A percentile compares a stretch with the other conserved stretches of the same genome.
Evolutionary conservation across 2,797 vertebrate species (phyloP).

Genomic region (Decapterus maruadsi): DNA sequence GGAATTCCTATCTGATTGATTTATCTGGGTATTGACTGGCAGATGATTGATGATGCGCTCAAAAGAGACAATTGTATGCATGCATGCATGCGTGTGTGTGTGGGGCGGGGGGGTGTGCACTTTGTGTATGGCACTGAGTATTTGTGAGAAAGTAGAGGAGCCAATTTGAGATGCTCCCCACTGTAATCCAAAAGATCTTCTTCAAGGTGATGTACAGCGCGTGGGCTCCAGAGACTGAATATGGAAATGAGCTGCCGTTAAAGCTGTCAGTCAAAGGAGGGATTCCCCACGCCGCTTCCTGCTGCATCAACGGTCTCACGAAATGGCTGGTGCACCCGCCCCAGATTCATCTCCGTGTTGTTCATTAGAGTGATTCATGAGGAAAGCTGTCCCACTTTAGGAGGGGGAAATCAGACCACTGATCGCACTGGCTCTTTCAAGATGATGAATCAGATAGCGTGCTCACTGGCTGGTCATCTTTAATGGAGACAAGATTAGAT

Average conservation of each 20-base stretch:
- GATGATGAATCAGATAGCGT: conserved; percentile 44
- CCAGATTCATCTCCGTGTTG: conserved; percentile 49
- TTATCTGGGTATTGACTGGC: conserved; percentile 70
- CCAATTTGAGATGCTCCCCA: background rate
- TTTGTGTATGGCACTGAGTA: conserved; percentile 28
- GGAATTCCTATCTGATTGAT: conserved; percentile 78
- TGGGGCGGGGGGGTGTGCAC: background rate
- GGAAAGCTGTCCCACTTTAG: conserved; percentile 33
- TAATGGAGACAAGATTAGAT: conserved; percentile 6
- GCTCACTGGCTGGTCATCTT: conserved; percentile 5
- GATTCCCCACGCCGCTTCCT: conserved; percentile 14
- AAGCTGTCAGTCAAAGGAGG: conserved; percentile 51
- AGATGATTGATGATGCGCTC: conserved; percentile 68
- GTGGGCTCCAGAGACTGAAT: conserved; percentile 25
- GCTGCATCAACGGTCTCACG: conserved; percentile 18
- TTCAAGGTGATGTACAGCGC: conserved; percentile 26
- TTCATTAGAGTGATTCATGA: conserved; percentile 47
- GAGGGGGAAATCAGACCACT: conserved; percentile 16
- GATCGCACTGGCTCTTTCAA: conserved; percentile 29
- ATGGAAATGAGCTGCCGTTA: conserved; percentile 57
- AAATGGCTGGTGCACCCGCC: conserved; percentile 19
- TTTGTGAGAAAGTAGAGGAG: conserved; percentile 24
- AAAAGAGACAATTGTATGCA: conserved; percentile 5
- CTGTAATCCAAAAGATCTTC: conserved; percentile 29
- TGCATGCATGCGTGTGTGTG: background rate